Evolutionary conservation across 2,888 invertebrate genomes (phyloP), one percentile per base, ranked within the genome.

Genomic region (Lysandra coridon): DNA sequence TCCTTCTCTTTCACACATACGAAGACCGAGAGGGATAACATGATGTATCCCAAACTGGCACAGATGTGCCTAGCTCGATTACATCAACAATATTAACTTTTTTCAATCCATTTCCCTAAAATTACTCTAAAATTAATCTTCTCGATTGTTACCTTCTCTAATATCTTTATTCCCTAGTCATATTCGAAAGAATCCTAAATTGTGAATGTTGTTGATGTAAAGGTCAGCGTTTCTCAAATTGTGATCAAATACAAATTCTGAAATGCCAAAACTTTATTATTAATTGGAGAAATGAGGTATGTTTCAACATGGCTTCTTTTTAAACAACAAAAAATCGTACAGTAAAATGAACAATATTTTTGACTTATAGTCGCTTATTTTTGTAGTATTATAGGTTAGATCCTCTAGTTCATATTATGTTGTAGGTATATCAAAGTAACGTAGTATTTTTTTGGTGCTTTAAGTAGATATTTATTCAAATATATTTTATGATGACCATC

Each of bases 61-160:
- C 57, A 17, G 0, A 57, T 17, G 6, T 40, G 4, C 57, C 57
- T 57, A 57, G 12, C 57, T 17, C 57, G 17, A 17, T 80, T 81
- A 81, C 79, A 44, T 74, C 60, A 74, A 75, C 76, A 76, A 76
- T 76, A 76, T 69, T 69, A 37, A 69, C 69, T 69, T 69, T 49
- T 62, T 69, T 69, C 17, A 14, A 69, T 33, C 33, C 12, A 23
- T 57, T 76, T 76, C 57, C 30, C 44, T 53, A 57, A 12, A 30
- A 76, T 53, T 12, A 14, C 30, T 57, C 4, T 75, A 53, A 53
- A 23, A 57, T 53, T 57, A 76, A 53, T 75, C 49, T 75, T 49
- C 10, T 49, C 4, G n/a, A 44, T 74, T 5, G 30, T 37, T 12
- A 69, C 64, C 64, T 64, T 23, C 37, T 69, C 14, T 33, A 69